Conservation (phyloP, 1,140 invertebrate species). For the Plectrocnemia conspersa region DNA sequence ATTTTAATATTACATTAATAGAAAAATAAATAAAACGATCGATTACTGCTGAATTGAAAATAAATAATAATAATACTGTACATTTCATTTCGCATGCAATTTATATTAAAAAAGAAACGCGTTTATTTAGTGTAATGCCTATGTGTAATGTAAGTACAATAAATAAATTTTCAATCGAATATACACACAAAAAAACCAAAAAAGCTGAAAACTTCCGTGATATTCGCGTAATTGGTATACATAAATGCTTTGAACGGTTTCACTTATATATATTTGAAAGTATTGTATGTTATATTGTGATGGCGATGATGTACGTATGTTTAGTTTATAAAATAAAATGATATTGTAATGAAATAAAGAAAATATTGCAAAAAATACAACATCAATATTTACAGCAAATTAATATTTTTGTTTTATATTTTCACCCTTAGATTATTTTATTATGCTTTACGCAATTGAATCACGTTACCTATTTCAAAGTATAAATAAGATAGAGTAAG, state of each 20-base stretch:
- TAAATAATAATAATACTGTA: no score
- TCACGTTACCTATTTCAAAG: neutral
- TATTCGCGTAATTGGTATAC: neutral
- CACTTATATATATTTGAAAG: constrained; percentile 2
- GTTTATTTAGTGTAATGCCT: neutral
- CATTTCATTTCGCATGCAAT: no score
- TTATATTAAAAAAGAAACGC: neutral
- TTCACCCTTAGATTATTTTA: neutral
- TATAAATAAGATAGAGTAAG: no score
- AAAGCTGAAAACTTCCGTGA: no score
- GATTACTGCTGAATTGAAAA: no score
- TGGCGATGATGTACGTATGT: constrained; percentile 19
- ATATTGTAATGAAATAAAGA: constrained; percentile 22
- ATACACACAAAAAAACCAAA: no score
- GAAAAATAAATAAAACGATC: no score
- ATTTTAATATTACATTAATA: no score
- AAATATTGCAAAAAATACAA: constrained; percentile 20
- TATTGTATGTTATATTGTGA: constrained; percentile 13
- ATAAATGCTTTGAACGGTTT: constrained; percentile 3
- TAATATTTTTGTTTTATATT: neutral
- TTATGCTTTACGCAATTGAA: neutral
- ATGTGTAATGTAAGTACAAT: neutral
- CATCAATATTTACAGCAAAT: constrained; percentile 21
- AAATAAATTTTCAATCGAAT: no score
- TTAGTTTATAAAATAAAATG: constrained; percentile 17